These are phyloP conservation scores for Colostygia pectinataria DNA, from an alignment of 2,888 invertebrate genomes.

Conservation along the genomic window DNA sequence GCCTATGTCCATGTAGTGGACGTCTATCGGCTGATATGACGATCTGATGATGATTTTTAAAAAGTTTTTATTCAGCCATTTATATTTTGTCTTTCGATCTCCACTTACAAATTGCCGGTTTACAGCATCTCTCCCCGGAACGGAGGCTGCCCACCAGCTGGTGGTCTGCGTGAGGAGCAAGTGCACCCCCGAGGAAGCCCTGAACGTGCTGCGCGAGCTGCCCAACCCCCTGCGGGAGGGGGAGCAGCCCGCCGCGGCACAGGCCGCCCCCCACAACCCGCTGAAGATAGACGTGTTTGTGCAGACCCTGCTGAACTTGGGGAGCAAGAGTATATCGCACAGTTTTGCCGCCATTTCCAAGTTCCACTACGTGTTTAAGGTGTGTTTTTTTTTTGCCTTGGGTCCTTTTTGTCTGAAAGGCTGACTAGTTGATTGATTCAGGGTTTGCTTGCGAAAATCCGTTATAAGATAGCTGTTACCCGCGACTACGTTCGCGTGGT, in stretches of 20 bases:
- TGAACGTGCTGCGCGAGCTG: slow-evolving; percentile 92
- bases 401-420: no score
- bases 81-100: no score
- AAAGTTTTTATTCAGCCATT: no score
- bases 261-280: slow-evolving; percentile 91
- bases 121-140: slow-evolving; percentile 89
- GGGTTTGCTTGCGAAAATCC: no score
- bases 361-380: slow-evolving; percentile 95
- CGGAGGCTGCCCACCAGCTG: slow-evolving; percentile 92
- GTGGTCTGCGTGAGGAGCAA: slow-evolving; percentile 94
- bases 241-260: slow-evolving; percentile 83
- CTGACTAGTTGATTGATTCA: no score
- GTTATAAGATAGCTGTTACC: no score
- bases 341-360: slow-evolving; percentile 99
- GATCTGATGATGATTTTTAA: no score
- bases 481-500: no score
- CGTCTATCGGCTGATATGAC: no score
- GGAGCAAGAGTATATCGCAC: slow-evolving; percentile 98
- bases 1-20: no score
- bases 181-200: slow-evolving; percentile 94
- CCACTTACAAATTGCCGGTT: no score
- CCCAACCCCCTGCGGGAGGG: slow-evolving; percentile 92
- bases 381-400: no score
- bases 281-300: slow-evolving; percentile 98
- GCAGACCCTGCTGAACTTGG: slow-evolving; percentile 96